Conservation (phyloP, 2,888 invertebrate genomes). For the Apeira syringaria region DNA sequence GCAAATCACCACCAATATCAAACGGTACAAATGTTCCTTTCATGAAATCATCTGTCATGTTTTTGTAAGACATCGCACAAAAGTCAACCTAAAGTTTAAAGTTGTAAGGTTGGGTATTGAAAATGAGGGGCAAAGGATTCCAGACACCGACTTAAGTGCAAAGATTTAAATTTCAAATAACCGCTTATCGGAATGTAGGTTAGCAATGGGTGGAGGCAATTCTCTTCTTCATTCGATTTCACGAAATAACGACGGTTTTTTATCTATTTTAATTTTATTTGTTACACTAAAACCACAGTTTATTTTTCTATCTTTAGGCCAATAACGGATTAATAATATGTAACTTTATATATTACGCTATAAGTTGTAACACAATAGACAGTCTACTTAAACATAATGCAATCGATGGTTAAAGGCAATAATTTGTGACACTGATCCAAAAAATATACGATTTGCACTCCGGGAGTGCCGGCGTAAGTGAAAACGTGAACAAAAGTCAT, state of each 20-base stretch:
- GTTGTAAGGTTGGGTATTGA: neutral
- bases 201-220: slow-evolving; percentile 56
- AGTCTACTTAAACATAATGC: too few relatives aligned
- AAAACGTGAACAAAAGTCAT: too few relatives aligned
- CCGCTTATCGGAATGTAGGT: slow-evolving; percentile 69
- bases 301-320: too few relatives aligned
- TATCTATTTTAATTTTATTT: too few relatives aligned
- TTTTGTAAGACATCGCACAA: slow-evolving; percentile 16
- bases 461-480: too few relatives aligned
- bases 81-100: neutral
- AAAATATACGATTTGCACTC: too few relatives aligned
- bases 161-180: slow-evolving; percentile 78
- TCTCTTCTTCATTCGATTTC: slow-evolving; percentile 6
- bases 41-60: slow-evolving; percentile 43
- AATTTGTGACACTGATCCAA: too few relatives aligned
- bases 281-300: too few relatives aligned
- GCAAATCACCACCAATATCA: slow-evolving; percentile 38
- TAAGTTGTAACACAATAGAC: too few relatives aligned
- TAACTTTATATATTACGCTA: too few relatives aligned
- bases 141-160: slow-evolving; percentile 51
- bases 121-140: slow-evolving; percentile 11
- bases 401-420: too few relatives aligned
- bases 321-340: too few relatives aligned
- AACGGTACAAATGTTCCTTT: slow-evolving; percentile 38
- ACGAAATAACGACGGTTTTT: slow-evolving; percentile 13